A percentile compares a stretch with the other conserved stretches of the same genome.
phyloP scores from a whole-genome alignment of 2,888 invertebrate genomes.

The Cistogaster globosa region DNA sequence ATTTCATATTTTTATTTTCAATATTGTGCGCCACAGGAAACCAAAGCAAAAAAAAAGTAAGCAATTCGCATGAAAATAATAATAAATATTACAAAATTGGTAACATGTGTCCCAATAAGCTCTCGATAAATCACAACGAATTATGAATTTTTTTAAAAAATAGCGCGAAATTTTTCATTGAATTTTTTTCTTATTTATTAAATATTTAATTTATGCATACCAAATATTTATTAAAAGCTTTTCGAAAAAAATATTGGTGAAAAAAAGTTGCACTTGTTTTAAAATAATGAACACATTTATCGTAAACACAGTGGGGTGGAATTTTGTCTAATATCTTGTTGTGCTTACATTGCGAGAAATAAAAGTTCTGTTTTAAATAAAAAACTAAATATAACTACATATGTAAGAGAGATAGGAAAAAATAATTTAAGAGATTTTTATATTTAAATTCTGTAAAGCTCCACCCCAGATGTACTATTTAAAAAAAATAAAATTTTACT shows the following conservation, averaged over 20 bases:
- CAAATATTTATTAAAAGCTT: constrained; percentile 33
- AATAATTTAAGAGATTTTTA: too few species aligned
- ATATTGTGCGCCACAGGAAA: constrained; percentile 34
- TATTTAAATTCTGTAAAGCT: too few species aligned
- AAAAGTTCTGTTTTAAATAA: background rate
- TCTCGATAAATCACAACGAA: constrained; percentile 70
- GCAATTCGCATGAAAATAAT: background rate
- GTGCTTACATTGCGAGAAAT: constrained; percentile 21
- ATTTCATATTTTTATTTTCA: background rate
- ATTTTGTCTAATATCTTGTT: background rate
- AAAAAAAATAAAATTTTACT: too few species aligned
- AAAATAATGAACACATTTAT: constrained; percentile 70
- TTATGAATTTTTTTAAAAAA: constrained; percentile 68
- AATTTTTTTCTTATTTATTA: constrained; percentile 19
- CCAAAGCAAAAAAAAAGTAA: constrained; percentile 6
- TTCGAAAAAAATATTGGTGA: background rate
- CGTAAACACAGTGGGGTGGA: constrained; percentile 59
- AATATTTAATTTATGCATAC: constrained; percentile 55
- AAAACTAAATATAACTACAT: background rate
- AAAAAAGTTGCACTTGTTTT: constrained; percentile 69
- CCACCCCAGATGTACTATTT: too few species aligned
- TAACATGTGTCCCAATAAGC: constrained; percentile 67
- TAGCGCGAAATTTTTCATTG: constrained; percentile 40
- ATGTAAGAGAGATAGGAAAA: too few species aligned
- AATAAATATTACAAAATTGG: constrained; percentile 27